phyloP scores from a whole-genome alignment of 2,888 invertebrate genomes.

The Pecten maximus region DNA sequence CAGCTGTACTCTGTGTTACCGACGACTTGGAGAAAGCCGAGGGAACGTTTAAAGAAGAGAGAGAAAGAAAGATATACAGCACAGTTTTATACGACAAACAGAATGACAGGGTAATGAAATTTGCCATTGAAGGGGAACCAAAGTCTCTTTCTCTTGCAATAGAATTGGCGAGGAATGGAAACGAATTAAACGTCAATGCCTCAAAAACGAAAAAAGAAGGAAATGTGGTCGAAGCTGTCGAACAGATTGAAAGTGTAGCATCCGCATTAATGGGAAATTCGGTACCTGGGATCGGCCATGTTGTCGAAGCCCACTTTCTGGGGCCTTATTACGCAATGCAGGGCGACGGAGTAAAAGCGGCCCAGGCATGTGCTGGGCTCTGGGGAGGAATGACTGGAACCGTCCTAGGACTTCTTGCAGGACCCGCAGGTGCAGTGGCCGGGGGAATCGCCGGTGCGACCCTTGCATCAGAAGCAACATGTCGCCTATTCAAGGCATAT shows the following conservation, averaged over 20 bases:
- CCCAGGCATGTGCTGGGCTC: not conserved
- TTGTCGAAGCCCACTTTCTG: not conserved
- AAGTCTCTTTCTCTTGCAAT: not conserved
- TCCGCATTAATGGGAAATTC: not conserved
- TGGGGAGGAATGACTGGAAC: not conserved
- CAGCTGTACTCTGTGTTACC: not conserved
- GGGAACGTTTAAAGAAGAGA: not conserved
- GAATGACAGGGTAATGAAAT: not conserved
- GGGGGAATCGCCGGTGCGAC: slow-evolving; percentile 16
- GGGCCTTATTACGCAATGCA: not conserved
- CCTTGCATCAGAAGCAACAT: not conserved
- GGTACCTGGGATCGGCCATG: not conserved
- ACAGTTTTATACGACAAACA: not conserved
- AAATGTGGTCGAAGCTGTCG: not conserved
- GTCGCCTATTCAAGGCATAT: not conserved
- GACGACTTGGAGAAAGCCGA: not conserved
- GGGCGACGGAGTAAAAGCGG: not conserved
- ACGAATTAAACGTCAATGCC: not conserved
- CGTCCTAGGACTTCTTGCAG: not conserved
- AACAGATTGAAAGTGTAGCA: not conserved
- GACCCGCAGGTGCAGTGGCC: not conserved
- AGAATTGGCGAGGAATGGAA: not conserved
- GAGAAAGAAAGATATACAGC: not conserved
- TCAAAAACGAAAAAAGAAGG: not conserved
- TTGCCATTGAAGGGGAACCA: not conserved